Evolutionary conservation across 2,113 vertebrate genomes (phyloP).

Genomic region (Carassius carassius): DNA sequence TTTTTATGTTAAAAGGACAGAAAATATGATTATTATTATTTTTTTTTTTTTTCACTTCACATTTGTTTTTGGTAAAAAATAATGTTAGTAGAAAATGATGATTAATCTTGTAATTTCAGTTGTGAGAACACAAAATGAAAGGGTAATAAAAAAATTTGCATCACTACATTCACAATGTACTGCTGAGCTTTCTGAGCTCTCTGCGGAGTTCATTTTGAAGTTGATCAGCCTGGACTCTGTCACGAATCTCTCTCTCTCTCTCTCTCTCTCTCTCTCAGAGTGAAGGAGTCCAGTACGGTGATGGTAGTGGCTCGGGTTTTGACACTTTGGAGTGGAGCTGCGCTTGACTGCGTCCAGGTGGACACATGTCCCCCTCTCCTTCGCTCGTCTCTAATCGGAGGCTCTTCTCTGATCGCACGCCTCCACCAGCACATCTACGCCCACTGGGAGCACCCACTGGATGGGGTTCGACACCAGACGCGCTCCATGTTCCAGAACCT

Average conservation of each 20-base stretch:
- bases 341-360: conserved; percentile 76
- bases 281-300: conserved; percentile 87
- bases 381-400: conserved; percentile 75
- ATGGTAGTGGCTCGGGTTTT: conserved; percentile 86
- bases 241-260: no score
- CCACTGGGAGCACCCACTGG: conserved; percentile 95
- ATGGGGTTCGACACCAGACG: conserved; percentile 90
- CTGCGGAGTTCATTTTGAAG: not conserved
- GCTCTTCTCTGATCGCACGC: conserved; percentile 68
- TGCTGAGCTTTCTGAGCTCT: not conserved
- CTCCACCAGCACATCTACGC: conserved; percentile 89
- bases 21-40: not conserved
- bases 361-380: conserved; percentile 67
- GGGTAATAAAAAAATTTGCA: not conserved
- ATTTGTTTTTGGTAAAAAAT: not conserved
- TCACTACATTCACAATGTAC: not conserved
- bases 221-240: not conserved
- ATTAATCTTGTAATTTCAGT: not conserved
- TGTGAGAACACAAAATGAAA: not conserved
- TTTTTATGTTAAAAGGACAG: no score
- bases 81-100: not conserved
- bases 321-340: conserved; percentile 85
- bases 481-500: conserved; percentile 88
- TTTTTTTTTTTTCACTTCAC: not conserved
- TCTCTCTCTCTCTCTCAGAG: conserved; percentile 65